Conservation (phyloP, 2,113 vertebrate genomes). For the Caloenas nicobarica region DNA sequence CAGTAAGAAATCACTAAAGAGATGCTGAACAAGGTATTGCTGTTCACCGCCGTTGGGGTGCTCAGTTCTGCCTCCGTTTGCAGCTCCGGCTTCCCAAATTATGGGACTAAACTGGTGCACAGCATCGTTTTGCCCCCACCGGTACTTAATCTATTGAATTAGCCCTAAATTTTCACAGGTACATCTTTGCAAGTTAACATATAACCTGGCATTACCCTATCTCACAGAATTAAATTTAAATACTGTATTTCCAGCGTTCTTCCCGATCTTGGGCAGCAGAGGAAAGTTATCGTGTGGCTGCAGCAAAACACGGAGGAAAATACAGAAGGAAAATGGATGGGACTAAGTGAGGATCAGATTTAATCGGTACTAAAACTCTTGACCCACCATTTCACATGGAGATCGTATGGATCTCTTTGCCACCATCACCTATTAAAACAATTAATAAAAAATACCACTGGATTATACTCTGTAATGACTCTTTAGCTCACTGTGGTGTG, state of each 20-base stretch:
- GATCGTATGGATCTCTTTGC: neutral
- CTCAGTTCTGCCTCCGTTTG: neutral
- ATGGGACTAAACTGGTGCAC: neutral
- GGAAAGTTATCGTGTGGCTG: neutral
- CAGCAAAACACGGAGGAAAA: neutral
- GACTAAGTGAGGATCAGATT: neutral
- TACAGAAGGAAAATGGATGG: neutral
- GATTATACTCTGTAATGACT: neutral
- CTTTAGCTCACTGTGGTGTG: neutral
- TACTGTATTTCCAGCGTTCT: neutral
- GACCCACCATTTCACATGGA: neutral
- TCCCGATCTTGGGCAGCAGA: neutral
- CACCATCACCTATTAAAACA: neutral
- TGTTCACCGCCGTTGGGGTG: neutral
- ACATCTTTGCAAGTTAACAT: neutral
- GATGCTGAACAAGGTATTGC: neutral
- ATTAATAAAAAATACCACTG: neutral
- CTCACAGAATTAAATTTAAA: neutral
- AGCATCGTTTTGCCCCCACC: fast-evolving
- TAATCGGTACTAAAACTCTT: neutral
- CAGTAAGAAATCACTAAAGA: neutral
- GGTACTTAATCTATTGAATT: neutral
- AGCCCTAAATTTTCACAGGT: neutral
- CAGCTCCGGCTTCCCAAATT: neutral
- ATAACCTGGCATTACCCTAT: neutral